phyloP scores from a whole-genome alignment of 1,140 invertebrate species.

The Leptoteleia sp. region DNA sequence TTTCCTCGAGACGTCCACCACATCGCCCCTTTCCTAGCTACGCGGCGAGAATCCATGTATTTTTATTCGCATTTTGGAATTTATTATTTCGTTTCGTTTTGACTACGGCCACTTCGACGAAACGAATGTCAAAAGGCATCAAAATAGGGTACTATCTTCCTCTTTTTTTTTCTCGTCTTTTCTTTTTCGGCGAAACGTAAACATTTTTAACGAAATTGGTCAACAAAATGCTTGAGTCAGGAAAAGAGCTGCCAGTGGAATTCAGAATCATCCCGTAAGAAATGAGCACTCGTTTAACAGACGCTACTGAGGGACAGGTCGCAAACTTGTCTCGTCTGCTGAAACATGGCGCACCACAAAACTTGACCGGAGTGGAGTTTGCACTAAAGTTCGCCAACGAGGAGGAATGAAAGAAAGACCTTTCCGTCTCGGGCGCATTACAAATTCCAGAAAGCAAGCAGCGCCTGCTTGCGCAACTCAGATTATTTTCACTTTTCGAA shows the following conservation, averaged over 20 bases:
- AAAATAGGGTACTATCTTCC: too few relatives aligned
- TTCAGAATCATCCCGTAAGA: constrained; percentile 46
- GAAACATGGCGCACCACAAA: constrained; percentile 62
- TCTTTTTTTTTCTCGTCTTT: neutral
- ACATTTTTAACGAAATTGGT: constrained; percentile 37
- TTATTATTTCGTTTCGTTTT: too few relatives aligned
- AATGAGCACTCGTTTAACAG: constrained; percentile 56
- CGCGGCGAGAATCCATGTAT: too few relatives aligned
- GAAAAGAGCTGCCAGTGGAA: constrained; percentile 8
- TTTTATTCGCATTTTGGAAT: too few relatives aligned
- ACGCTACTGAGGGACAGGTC: constrained; percentile 43
- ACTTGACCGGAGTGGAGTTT: constrained; percentile 64
- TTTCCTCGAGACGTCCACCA: too few relatives aligned
- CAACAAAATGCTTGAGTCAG: constrained; percentile 37
- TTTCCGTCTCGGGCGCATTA: constrained; percentile 48
- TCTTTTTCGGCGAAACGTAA: neutral
- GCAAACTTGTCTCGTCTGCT: constrained; percentile 63
- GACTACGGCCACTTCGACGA: too few relatives aligned
- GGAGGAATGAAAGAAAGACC: constrained; percentile 50
- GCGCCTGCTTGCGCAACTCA: constrained; percentile 24
- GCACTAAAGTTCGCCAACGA: constrained; percentile 53
- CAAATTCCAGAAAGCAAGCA: constrained; percentile 51
- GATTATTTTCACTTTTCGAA: constrained; percentile 61
- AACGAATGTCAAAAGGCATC: too few relatives aligned
- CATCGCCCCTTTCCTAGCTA: too few relatives aligned